Percentiles rank a stretch among this genome's conserved stretches.
phyloP scores from a whole-genome alignment of 2,888 invertebrate species.

The Anoncus sp. region DNA sequence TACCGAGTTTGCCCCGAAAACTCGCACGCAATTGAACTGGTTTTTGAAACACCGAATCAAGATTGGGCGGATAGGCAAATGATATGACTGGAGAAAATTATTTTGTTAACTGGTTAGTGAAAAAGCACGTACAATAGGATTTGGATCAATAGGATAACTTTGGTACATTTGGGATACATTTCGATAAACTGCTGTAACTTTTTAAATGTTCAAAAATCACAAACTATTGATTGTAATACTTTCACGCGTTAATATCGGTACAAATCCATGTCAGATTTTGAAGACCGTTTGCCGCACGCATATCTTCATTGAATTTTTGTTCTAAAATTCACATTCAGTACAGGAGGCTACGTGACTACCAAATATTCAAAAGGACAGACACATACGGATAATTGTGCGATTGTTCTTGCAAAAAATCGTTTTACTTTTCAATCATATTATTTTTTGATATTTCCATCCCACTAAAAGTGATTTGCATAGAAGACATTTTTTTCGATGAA shows the following conservation, averaged over 20 bases:
- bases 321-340: neutral
- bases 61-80: too few relatives aligned
- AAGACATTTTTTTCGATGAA: neutral
- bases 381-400: too few relatives aligned
- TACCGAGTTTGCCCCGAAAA: too few relatives aligned
- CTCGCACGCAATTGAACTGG: too few relatives aligned
- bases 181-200: too few relatives aligned
- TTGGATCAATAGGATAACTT: too few relatives aligned
- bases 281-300: neutral
- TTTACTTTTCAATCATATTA: neutral
- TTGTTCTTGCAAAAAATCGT: neutral
- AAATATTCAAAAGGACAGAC: neutral
- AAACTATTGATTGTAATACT: neutral
- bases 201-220: neutral
- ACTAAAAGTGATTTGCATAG: neutral
- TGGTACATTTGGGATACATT: too few relatives aligned
- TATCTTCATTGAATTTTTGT: neutral
- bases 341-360: neutral
- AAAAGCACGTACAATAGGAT: neutral
- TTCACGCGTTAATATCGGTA: too few relatives aligned
- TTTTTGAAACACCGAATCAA: too few relatives aligned
- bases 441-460: neutral
- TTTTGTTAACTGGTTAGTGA: neutral
- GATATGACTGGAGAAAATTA: too few relatives aligned
- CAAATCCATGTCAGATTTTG: neutral